Base-by-base conservation (phyloP, 2,888 invertebrate species). In the Tupiocoris notatus region DNA sequence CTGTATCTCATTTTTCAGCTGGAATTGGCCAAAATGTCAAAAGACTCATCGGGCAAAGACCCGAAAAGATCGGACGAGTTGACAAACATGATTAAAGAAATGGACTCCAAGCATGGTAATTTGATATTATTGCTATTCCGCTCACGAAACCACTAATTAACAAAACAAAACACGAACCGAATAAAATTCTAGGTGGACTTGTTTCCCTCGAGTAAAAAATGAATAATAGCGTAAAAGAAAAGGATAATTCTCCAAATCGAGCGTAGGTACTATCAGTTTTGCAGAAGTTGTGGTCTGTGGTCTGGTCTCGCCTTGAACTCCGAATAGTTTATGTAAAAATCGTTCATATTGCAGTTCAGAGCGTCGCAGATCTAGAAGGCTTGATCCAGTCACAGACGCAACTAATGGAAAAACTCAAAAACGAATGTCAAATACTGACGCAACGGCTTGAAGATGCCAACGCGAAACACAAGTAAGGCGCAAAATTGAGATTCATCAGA, bases 391-490 rank as follows among this genome's bases (percentile, higher is more conserved):
- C 91, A 87, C 94, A 94, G 90, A 93, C 92, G 89, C 91, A 91
- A 89, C 92, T 93, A 90, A 92, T 94, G 91, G 93, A 93, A 88
- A 93, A 92, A 90, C 90, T 94, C 86, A 92, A 93, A 84, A 89
- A 88, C 84, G 93, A 94, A 88, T 94, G 94, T 88, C 93, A 92
- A 88, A 88, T 88, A 86, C 90, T 94, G 86, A 94, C 94, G 84
- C 89, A 91, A 87, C 93, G 92, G 89, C 90, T 94, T 88, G 94
- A 94, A 88, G 93, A 93, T 86, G 90, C 92, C 85, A 91, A 90
- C 86, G 88, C 89, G 86, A 91, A 91, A 87, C 93, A 94, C 91
- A 93, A 94, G 94, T 94, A 92, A 89, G 89, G 73, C 73, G 21
- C 39, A 39, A 39, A 39, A 39, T 39, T 39, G 39, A 39, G 12